A percentile compares a stretch with the other conserved stretches of the same genome.
These are phyloP conservation scores for Anabas testudineus DNA, from an alignment of 2,797 vertebrate genomes.

Conservation along the genomic window DNA sequence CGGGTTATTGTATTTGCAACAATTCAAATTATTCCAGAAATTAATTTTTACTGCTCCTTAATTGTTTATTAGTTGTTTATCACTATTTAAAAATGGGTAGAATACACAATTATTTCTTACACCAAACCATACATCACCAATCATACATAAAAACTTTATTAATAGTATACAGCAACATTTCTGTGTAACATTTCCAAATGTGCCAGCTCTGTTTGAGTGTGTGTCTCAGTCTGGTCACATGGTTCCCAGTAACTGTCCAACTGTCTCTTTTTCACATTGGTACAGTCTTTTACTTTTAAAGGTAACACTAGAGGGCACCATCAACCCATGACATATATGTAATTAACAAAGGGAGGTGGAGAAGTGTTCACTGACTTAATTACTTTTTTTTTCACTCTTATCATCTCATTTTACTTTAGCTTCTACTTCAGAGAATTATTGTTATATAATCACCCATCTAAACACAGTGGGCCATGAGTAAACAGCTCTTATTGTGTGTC, in stretches of 20 bases:
- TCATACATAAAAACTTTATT: too few species aligned
- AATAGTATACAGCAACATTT: too few species aligned
- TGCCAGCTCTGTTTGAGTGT: not conserved
- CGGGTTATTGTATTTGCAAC: too few species aligned
- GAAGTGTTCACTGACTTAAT: not conserved
- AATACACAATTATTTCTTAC: too few species aligned
- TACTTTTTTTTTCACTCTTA: not conserved
- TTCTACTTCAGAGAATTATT: not conserved
- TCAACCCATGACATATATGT: not conserved
- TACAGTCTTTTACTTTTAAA: not conserved
- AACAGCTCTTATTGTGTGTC: slow-evolving; percentile 5
- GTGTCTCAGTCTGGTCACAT: too few species aligned
- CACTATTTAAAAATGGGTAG: too few species aligned
- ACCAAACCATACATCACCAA: too few species aligned
- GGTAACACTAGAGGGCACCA: slow-evolving; percentile 44
- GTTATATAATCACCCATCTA: slow-evolving; percentile 35
- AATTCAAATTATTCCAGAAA: too few species aligned
- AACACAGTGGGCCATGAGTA: not conserved
- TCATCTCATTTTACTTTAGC: not conserved
- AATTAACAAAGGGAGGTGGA: not conserved
- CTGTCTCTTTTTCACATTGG: not conserved
- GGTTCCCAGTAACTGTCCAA: too few species aligned
- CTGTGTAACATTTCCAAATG: too few species aligned
- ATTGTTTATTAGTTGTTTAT: too few species aligned
- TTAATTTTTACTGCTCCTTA: too few species aligned